Evolutionary conservation across 2,888 invertebrate genomes (phyloP), one percentile per base, ranked within the genome.

Genomic region (Microctonus brassicae): DNA sequence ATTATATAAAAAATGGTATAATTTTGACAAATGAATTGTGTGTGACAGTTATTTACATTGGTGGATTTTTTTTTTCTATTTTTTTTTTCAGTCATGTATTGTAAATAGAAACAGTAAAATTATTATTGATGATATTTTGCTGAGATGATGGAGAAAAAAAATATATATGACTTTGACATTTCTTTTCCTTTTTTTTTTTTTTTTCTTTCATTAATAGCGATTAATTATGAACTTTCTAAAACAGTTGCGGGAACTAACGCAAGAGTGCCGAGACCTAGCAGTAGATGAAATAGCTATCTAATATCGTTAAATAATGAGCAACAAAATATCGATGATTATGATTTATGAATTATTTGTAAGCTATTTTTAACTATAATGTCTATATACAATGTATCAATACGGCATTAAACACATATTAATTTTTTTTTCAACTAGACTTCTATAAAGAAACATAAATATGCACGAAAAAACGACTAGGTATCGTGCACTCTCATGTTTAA

Each of bases 1-100:
- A 84, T 85, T 86, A 85, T 86, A 86, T 85, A 86, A 86, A 85
- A 58, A 85, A 84, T 84, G 81, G 82, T 83, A 80, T 85, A 84
- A 84, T 84, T 85, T 84, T 84, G 84, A 86, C 83, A 84, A 83
- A 82, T 79, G 79, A 82, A 83, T 76, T 69, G 65, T 76, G 80
- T 82, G 81, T 82, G 80, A 83, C 82, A 82, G 80, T 83, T 85
- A 85, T 85, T 81, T 85, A 85, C 85, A 85, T 84, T 83, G 81
- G 83, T 84, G 78, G 80, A 83, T 83, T 70, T 63, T 63, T 66
- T 66, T 60, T 58, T 34, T 47, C n/a, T 58, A 64, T 57, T 47
- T 36, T 47, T 36, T 47, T 34, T 60, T 52, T 62, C 42, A 67
- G 68, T 71, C 60, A 63, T 69, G 33, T 58, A 53, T 34, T 72